Evolutionary conservation across 2,888 invertebrate genomes (phyloP).

Genomic region (Erebia aethiops): DNA sequence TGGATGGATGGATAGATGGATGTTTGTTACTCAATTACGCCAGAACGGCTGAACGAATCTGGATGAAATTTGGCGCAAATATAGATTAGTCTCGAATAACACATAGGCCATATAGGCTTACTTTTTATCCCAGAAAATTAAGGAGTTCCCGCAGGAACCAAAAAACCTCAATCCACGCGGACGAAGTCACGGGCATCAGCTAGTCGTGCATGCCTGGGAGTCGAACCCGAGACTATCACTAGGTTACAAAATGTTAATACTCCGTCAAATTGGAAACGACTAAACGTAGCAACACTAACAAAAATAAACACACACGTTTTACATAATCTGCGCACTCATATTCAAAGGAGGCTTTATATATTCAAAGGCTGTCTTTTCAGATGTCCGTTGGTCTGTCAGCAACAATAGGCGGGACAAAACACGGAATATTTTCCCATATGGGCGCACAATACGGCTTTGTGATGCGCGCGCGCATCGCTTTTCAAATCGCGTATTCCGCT

Average conservation of each 20-base stretch:
- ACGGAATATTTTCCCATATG: slow-evolving; percentile 79
- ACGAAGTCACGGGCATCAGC: too few relatives aligned
- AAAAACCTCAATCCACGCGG: too few relatives aligned
- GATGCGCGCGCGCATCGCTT: slow-evolving; percentile 52
- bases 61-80: too few relatives aligned
- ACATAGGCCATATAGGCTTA: too few relatives aligned
- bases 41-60: too few relatives aligned
- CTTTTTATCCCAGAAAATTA: too few relatives aligned
- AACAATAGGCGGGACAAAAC: slow-evolving; percentile 79
- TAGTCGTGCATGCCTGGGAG: too few relatives aligned
- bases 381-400: slow-evolving; percentile 77
- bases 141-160: too few relatives aligned
- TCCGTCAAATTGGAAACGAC: slow-evolving; percentile 37
- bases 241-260: not conserved
- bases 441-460: slow-evolving; percentile 75
- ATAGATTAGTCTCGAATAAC: too few relatives aligned
- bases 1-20: too few relatives aligned
- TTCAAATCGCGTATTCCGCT: slow-evolving; percentile 57
- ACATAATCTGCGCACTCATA: slow-evolving; percentile 55
- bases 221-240: slow-evolving; percentile 1
- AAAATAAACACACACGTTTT: slow-evolving; percentile 41
- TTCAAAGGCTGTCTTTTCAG: slow-evolving; percentile 79
- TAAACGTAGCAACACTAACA: slow-evolving; percentile 38
- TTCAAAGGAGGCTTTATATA: slow-evolving; percentile 63
- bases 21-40: too few relatives aligned